Evolutionary conservation across 1,140 invertebrate genomes (phyloP), one percentile per base, ranked within the genome.

Genomic region (Cheumatopsyche charites): DNA sequence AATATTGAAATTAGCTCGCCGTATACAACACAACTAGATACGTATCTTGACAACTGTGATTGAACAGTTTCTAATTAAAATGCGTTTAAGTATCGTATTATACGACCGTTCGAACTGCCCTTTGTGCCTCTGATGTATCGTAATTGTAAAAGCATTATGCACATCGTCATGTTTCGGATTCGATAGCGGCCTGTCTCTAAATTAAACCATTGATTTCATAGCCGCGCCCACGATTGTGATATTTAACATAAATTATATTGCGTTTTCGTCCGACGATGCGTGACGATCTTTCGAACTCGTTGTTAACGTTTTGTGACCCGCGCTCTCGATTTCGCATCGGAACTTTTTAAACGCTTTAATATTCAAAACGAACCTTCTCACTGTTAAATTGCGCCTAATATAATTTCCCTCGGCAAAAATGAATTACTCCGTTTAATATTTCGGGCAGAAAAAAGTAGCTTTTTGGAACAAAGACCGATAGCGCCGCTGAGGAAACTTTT

Each of bases 241-340:
- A 75, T 72, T 58, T 52, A 29, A 63, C 70, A 72, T 75, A 70
- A 75, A 75, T 75, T 75, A 75, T 75, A 75, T 69, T 66, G 73
- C 70, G 49, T 42, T 75, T 71, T 71, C 70, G 62, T 63, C 72
- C 72, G 68, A 75, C 72, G 73, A 70, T 42, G 65, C 73, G 70
- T 72, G 61, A 75, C 73, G 62, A 72, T 75, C 70, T 66, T 72
- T 63, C 11, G 66, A 62, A 61, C 65, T n/a, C 17, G 21, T 62
- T 62, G 23, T 23, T 21, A 25, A 29, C 13, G 23, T 25, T 29
- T 7, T 29, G 11, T 29, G 29, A 36, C 29, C 29, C 29, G 29
- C 3, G 29, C 29, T n/a, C n/a, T 3, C 29, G 29, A 4, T 49
- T 21, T 49, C 19, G 13, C 47, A 5, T 49, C 13, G 47, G 13